A percentile compares a stretch with the other conserved stretches of the same genome.
These are phyloP conservation scores for Anticlea derivata DNA, from an alignment of 2,888 invertebrate genomes.

Conservation along the genomic window DNA sequence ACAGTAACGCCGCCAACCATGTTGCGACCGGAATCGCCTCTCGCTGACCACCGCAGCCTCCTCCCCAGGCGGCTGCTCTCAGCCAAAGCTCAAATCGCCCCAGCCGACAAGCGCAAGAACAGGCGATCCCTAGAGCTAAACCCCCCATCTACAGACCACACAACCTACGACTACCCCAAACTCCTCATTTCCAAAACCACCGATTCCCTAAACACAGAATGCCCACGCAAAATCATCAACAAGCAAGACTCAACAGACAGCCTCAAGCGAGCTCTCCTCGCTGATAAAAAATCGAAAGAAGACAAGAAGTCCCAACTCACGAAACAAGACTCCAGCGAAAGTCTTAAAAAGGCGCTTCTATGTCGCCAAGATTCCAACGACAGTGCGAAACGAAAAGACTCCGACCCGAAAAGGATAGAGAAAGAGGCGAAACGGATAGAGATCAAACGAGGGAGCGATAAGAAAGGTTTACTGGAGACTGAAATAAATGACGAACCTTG, in stretches of 20 bases:
- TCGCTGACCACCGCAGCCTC: constrained; percentile 81
- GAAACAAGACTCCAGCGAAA: constrained; percentile 74
- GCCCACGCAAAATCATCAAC: constrained; percentile 70
- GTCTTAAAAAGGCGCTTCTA: constrained; percentile 70
- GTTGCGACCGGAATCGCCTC: constrained; percentile 81
- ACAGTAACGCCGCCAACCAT: constrained; percentile 67
- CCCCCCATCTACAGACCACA: constrained; percentile 64
- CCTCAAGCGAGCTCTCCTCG: constrained; percentile 67
- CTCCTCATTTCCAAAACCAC: constrained; percentile 79
- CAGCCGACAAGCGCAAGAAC: constrained; percentile 75
- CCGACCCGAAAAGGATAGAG: constrained; percentile 61
- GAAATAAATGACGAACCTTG: constrained; percentile 66
- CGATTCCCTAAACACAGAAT: constrained; percentile 76
- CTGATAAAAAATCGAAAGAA: constrained; percentile 70
- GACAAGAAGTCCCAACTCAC: constrained; percentile 63
- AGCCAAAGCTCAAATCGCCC: constrained; percentile 75
- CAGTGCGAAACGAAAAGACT: constrained; percentile 68
- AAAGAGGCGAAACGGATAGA: constrained; percentile 64
- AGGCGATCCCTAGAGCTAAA: constrained; percentile 78
- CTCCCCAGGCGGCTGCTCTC: constrained; percentile 76
- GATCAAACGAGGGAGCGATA: constrained; percentile 69
- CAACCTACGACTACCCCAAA: constrained; percentile 75
- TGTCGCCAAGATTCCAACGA: constrained; percentile 75
- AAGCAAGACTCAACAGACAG: constrained; percentile 78
- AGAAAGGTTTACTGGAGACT: constrained; percentile 73